Evolutionary conservation across 2,797 vertebrate genomes (phyloP), one percentile per base, ranked within the genome.

Genomic region (Coranthus polyacanthus): DNA sequence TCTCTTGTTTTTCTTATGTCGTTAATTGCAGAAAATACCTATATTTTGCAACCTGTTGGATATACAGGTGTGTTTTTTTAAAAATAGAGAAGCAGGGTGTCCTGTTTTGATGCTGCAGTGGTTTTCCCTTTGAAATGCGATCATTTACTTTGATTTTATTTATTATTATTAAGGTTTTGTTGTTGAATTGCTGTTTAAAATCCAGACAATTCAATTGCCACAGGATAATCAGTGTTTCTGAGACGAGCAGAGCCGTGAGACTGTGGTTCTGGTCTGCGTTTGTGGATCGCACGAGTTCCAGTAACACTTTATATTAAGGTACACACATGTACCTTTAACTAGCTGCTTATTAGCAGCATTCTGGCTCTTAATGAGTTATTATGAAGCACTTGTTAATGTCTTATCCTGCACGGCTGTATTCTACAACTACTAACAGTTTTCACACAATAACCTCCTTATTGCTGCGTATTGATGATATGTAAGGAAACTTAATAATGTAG

Each of bases 101-200:
- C 81, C 87, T 91, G 85, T 88, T 74, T 60, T 80, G 65, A 92
- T 91, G 89, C 89, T 91, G 91, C 88, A 86, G 81, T 88, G 84
- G 57, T 77, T 85, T 78, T 72, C 70, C 75, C 38, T 62, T 79
- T 75, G 34, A 47, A 77, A 79, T 73, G 76, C 73, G 72, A 60
- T 74, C 83, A 49, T 87, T n/a, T 79, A 52, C 55, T 69, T 84
- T 81, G 43, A 72, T 66, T 74, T 83, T 78, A 88, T 89, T 93
- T 89, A 88, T 89, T 87, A 11, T 37, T 13, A 12, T 41, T 32
- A 56, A 68, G 59, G 53, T 67, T 80, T 89, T 61, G 54, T 77
- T 81, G 55, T 78, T 79, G 66, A 86, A 78, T 87, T 85, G 83
- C 83, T 82, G 73, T 88, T 81, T 64, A 75, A 69, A 73, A 78